Percentiles rank a stretch among this genome's conserved stretches.
These are phyloP conservation scores for pig (Sus scrofa) DNA, from an alignment of 2,113 vertebrate genomes.

Conservation along the genomic window DNA sequence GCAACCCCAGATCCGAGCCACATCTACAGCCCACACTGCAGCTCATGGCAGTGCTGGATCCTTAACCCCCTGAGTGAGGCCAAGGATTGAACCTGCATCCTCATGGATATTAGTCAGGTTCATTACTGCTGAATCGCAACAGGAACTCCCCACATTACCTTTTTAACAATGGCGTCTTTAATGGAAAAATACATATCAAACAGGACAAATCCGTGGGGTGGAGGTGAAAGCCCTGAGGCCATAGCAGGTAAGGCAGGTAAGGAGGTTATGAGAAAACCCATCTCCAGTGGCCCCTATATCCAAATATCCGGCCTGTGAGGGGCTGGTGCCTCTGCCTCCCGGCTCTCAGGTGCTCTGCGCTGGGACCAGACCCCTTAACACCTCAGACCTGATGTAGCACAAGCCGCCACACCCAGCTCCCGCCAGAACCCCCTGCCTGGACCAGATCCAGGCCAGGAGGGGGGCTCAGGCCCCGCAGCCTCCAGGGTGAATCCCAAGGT, in stretches of 20 bases:
- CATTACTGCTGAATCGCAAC: too few relatives aligned
- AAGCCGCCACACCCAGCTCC: too few relatives aligned
- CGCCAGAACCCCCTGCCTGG: background rate
- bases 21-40: too few relatives aligned
- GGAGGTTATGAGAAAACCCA: background rate
- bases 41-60: too few relatives aligned
- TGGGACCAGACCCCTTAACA: too few relatives aligned
- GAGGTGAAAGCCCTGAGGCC: background rate
- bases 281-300: background rate
- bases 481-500: background rate
- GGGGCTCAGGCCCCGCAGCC: background rate
- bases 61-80: too few relatives aligned
- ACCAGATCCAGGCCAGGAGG: background rate
- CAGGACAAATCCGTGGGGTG: background rate
- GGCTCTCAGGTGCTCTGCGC: background rate
- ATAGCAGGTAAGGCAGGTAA: background rate
- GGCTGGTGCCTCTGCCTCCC: background rate
- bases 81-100: too few relatives aligned
- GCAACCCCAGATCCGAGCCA: too few relatives aligned
- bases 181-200: background rate
- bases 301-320: background rate
- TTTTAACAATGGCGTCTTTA: background rate
- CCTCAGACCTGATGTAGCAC: background rate
- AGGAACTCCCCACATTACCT: too few relatives aligned
- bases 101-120: too few relatives aligned